Evolutionary conservation across 30 jellyfish, hydroid and myxozoan species (phyloP).

Genomic region (Hydractinia echinata): DNA sequence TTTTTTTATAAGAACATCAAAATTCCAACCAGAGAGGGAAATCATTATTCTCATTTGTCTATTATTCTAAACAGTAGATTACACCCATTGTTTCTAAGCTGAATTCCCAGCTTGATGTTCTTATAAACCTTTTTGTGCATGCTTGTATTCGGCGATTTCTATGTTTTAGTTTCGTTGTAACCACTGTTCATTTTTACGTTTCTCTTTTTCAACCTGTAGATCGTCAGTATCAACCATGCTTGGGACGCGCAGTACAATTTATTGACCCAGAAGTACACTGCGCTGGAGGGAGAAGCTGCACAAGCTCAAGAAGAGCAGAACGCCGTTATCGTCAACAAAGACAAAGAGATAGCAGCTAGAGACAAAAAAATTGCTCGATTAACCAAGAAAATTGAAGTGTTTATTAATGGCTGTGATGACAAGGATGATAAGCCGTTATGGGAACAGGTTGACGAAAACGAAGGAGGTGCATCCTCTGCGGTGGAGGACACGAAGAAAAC

Average conservation of each 20-base stretch:
- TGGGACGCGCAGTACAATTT: conserved; percentile 50
- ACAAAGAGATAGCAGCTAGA: conserved; percentile 2
- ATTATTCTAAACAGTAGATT: no score
- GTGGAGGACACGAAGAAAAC: no score
- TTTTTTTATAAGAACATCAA: no score
- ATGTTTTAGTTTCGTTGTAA: not conserved
- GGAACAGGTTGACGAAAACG: not conserved
- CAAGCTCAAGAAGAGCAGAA: not conserved
- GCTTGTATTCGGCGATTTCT: not conserved
- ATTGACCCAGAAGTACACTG: not conserved
- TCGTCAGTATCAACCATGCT: conserved; percentile 45
- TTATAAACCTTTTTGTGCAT: no score
- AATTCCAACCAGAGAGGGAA: no score
- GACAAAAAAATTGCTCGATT: conserved; percentile 7
- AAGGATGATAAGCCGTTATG: not conserved
- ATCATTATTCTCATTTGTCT: no score
- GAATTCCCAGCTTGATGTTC: no score
- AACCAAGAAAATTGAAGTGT: conserved; percentile 10
- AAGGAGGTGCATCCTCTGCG: no score
- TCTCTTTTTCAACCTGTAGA: not conserved
- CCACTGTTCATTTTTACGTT: not conserved
- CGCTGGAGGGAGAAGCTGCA: not conserved
- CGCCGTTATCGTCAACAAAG: not conserved
- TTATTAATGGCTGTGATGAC: not conserved
- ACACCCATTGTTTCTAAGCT: no score